Conservation (phyloP, 2,888 invertebrate species). For the Drosophila quinaria region DNA sequence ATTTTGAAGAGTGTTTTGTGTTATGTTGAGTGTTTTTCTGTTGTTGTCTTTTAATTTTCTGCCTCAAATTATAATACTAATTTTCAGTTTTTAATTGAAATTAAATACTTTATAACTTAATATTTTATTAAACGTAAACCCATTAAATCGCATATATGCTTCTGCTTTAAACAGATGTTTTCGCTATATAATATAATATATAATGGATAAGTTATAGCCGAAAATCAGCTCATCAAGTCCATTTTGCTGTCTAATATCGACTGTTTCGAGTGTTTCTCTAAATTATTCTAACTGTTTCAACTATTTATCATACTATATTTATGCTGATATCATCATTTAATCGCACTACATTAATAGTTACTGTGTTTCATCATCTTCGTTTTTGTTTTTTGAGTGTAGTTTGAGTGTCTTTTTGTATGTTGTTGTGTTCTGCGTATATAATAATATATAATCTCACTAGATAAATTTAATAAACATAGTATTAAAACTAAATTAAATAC, state of each 20-base stretch:
- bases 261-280: constrained; percentile 41
- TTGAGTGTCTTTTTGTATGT: constrained; percentile 42
- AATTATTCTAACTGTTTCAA: constrained; percentile 58
- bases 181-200: constrained; percentile 12
- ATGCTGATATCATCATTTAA: constrained; percentile 44
- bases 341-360: constrained; percentile 54
- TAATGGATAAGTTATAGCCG: constrained; percentile 25
- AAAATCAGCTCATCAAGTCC: constrained; percentile 61
- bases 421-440: constrained; percentile 74
- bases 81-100: constrained; percentile 48
- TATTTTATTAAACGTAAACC: constrained; percentile 75
- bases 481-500: constrained; percentile 68
- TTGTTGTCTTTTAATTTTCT: constrained; percentile 72
- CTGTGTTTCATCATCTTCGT: constrained; percentile 35
- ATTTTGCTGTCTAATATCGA: constrained; percentile 54
- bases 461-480: constrained; percentile 71
- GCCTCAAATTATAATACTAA: constrained; percentile 49
- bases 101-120: constrained; percentile 60
- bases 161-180: constrained; percentile 59
- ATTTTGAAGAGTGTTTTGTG: constrained; percentile 45
- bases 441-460: constrained; percentile 64
- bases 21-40: constrained; percentile 35
- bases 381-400: constrained; percentile 29
- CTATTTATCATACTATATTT: constrained; percentile 50
- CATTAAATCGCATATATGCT: constrained; percentile 44